These are phyloP conservation scores for Coreius guichenoti DNA, from an alignment of 2,797 vertebrate genomes.

Conservation along the genomic window DNA sequence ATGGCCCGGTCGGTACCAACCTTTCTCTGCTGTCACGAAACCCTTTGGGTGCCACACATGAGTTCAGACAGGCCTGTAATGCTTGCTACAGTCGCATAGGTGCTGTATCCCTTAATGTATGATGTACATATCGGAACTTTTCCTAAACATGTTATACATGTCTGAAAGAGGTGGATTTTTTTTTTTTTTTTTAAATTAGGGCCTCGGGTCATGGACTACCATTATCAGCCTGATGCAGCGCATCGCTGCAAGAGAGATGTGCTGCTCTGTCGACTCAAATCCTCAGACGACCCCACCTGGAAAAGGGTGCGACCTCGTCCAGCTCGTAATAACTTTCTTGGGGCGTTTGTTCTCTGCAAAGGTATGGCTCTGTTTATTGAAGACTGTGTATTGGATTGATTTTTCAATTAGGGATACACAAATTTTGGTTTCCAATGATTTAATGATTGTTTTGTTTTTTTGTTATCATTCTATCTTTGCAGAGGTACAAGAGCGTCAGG, in stretches of 20 bases:
- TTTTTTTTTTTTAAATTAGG: slow-evolving; percentile 74
- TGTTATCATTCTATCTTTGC: slow-evolving; percentile 48
- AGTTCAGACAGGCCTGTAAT: slow-evolving; percentile 96
- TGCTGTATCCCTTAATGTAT: slow-evolving; percentile 62
- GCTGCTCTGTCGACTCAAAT: slow-evolving; percentile 90
- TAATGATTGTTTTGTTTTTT: neutral
- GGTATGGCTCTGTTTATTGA: slow-evolving; percentile 72
- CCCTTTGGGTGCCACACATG: slow-evolving; percentile 89
- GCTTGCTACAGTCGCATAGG: slow-evolving; percentile 97
- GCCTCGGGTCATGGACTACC: slow-evolving; percentile 92
- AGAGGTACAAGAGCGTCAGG: slow-evolving; percentile 98
- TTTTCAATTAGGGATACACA: neutral
- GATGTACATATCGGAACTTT: neutral
- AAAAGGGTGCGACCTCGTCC: slow-evolving; percentile 94
- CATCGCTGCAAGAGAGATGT: slow-evolving; percentile 96
- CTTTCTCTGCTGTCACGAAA: slow-evolving; percentile 93
- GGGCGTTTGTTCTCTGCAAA: slow-evolving; percentile 98
- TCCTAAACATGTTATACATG: neutral
- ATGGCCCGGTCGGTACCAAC: slow-evolving; percentile 82
- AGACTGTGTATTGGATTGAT: neutral
- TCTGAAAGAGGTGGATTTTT: neutral
- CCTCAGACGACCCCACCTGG: slow-evolving; percentile 89
- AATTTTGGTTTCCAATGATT: neutral
- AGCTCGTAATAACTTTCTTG: slow-evolving; percentile 94
- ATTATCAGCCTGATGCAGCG: slow-evolving; percentile 92